Conservation (phyloP, 2,888 invertebrate species). For the Ochropacha duplaris region DNA sequence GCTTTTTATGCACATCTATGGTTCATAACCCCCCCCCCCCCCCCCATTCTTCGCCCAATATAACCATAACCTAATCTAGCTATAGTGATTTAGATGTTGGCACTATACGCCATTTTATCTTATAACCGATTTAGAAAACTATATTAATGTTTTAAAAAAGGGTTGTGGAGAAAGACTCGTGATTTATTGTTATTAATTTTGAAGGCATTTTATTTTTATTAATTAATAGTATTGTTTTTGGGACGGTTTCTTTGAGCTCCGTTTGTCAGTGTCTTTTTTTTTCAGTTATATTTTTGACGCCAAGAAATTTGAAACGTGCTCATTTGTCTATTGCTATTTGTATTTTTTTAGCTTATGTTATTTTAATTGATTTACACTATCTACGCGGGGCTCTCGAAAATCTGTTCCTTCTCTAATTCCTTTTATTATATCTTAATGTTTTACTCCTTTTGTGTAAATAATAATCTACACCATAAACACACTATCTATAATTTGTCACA, state of each 20-base stretch:
- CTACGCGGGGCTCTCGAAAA: conserved; percentile 39
- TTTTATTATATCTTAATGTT: conserved; percentile 13
- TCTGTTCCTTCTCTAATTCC: conserved; percentile 35
- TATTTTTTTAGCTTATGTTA: background rate
- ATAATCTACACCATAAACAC: conserved; percentile 62
- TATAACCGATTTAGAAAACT: background rate
- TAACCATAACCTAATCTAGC: background rate
- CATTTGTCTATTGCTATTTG: background rate
- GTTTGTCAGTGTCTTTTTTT: conserved; percentile 28
- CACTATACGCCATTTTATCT: background rate
- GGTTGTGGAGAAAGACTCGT: conserved; percentile 79
- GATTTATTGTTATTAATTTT: conserved; percentile 16
- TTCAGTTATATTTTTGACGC: background rate
- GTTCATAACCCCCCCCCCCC: conserved; percentile 15
- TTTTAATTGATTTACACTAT: conserved; percentile 39
- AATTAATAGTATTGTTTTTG: conserved; percentile 9
- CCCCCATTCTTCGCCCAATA: background rate
- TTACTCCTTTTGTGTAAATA: conserved; percentile 52
- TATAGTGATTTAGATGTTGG: background rate
- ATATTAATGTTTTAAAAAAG: conserved; percentile 48
- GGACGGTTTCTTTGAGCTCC: conserved; percentile 37
- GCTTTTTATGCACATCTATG: conserved; percentile 47
- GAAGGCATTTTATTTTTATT: conserved; percentile 6
- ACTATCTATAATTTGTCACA: conserved; percentile 65
- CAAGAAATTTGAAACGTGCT: background rate